These are phyloP conservation scores for Andrena bicolor DNA, from an alignment of 2,888 invertebrate species.

Conservation along the genomic window DNA sequence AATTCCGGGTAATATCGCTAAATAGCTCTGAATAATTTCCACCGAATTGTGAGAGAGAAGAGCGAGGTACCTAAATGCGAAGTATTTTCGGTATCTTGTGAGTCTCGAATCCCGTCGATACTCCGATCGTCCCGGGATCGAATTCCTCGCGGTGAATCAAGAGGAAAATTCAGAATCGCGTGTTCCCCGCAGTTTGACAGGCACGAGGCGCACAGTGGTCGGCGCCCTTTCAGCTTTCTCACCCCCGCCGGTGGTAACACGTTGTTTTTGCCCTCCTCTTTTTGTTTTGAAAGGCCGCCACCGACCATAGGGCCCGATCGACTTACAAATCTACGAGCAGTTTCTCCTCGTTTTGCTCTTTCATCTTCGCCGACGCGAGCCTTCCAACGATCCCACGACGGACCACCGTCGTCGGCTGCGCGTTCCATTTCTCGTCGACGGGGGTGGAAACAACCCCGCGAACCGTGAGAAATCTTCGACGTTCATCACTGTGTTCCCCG, in stretches of 20 bases:
- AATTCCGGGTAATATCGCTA: no score
- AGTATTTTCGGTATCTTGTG: neutral
- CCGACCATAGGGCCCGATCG: constrained; percentile 68
- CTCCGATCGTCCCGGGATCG: neutral
- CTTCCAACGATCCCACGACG: constrained; percentile 73
- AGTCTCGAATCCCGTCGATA: neutral
- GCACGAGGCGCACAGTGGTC: constrained; percentile 47
- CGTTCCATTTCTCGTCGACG: constrained; percentile 77
- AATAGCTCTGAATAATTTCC: no score
- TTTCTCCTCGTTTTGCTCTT: constrained; percentile 64
- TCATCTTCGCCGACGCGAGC: constrained; percentile 78
- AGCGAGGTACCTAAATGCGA: no score
- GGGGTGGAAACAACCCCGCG: constrained; percentile 30
- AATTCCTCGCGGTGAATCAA: neutral
- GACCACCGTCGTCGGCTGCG: constrained; percentile 68
- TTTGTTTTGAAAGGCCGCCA: constrained; percentile 62
- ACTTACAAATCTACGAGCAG: constrained; percentile 65
- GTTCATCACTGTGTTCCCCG: neutral
- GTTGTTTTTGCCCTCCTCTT: constrained; percentile 59
- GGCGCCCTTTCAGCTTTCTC: constrained; percentile 53
- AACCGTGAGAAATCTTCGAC: constrained; percentile 32
- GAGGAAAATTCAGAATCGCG: constrained; percentile 14
- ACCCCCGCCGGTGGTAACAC: constrained; percentile 38
- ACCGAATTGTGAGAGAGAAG: no score
- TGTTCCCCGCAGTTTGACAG: constrained; percentile 43